Base-by-base conservation (phyloP, 1,140 invertebrate genomes). In the Euwallacea similis region DNA sequence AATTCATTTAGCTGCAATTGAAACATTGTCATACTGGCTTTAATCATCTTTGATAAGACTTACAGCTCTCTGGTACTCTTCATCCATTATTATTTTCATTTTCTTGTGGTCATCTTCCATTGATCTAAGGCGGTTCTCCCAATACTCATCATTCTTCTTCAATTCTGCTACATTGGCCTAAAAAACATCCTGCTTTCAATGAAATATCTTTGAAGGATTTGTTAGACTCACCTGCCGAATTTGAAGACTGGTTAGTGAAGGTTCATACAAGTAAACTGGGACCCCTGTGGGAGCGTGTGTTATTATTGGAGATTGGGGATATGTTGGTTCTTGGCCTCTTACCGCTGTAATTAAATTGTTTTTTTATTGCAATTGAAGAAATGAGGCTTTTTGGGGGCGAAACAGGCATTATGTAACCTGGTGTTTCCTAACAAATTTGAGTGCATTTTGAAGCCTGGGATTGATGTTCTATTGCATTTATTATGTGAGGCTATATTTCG, bases 21-120 rank as follows among this genome's bases (percentile, higher is more conserved):
- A 33, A 33, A 33, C 4, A 33, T 33, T 33, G 21, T 33, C 21
- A 33, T 4, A 33, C 21, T 33, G 21, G 1, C 4, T 4, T 33
- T 44, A 11, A 61, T 3, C 6, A 59, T 15, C 13, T 61, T 33
- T 7, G 42, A 50, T 58, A 53, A 7, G 42, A 72, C 77, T 77
- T 79, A 82, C 74, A 42, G 86, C 84, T 77, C 84, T 84, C 46
- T 85, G 80, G 72, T 85, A 85, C 73, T 87, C 86, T 0, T 80
- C 70, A n/a, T 86, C 80, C 72, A 87, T 79, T 41, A 85, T 79
- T 7, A 77, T 64, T 72, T 85, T 82, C 50, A 87, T 83, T 42
- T 78, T 76, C 53, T 83, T 79, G 71, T 87, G 84, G 58, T 79
- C 79, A 15, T 81, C 78, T 71, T 87, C 80, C 46, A 87, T 74